Evolutionary conservation across 2,888 invertebrate genomes (phyloP).

Genomic region (Agrochola litura): DNA sequence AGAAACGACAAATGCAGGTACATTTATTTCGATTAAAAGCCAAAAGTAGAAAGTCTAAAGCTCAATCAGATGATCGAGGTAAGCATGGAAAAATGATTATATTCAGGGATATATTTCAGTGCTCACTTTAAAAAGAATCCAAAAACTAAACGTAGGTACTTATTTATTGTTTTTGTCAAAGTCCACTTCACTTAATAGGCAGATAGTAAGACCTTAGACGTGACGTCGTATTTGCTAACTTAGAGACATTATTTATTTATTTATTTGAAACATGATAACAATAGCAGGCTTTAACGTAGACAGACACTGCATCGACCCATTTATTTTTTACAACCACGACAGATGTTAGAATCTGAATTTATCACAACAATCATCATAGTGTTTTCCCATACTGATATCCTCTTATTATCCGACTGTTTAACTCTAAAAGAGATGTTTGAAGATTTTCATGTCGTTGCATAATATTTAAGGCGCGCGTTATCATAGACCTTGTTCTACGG

Average conservation of each 20-base stretch:
- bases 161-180: too few relatives aligned
- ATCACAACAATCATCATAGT: conserved; percentile 8
- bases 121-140: too few relatives aligned
- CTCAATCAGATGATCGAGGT: too few relatives aligned
- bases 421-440: neutral
- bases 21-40: too few relatives aligned
- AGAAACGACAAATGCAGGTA: too few relatives aligned
- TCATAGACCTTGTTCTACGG: too few relatives aligned
- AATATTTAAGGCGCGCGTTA: neutral
- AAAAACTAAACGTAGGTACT: too few relatives aligned
- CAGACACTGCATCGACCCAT: neutral
- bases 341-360: conserved; percentile 5
- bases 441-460: neutral
- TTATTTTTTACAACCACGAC: conserved; percentile 11
- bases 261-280: conserved; percentile 12
- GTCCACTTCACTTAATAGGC: too few relatives aligned
- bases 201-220: too few relatives aligned
- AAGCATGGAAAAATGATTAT: too few relatives aligned
- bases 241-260: neutral
- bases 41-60: too few relatives aligned
- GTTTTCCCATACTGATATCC: neutral
- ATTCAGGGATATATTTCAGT: too few relatives aligned
- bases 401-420: neutral
- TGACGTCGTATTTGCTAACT: neutral
- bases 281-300: neutral